Percentiles rank a stretch among this genome's conserved stretches.
Evolutionary conservation across 2,797 vertebrate species (phyloP).

Genomic region (Leptoclinus maculatus): DNA sequence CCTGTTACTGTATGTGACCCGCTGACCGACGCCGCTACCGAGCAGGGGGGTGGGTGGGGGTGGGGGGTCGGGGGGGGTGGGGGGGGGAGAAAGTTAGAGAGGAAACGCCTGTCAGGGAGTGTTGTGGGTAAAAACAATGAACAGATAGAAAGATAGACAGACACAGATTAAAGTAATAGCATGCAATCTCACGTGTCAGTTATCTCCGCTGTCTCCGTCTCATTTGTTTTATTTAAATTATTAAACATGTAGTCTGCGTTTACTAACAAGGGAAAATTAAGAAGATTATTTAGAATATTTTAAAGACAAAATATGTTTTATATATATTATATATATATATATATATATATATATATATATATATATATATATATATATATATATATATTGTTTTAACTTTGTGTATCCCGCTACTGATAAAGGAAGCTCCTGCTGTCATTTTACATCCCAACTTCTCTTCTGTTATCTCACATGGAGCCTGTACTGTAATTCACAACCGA

Average conservation of each 20-base stretch:
- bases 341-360: no score
- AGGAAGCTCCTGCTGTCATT: not conserved
- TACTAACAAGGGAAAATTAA: fast-evolving
- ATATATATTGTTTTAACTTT: not conserved
- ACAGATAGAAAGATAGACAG: conserved; percentile 45
- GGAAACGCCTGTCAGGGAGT: conserved; percentile 62
- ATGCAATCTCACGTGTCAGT: not conserved
- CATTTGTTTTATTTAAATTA: not conserved
- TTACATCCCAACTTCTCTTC: not conserved
- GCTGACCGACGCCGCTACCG: conserved; percentile 58
- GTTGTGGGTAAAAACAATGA: conserved; percentile 58
- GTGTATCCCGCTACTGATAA: not conserved
- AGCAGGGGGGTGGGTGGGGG: not conserved
- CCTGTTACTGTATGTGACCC: conserved; percentile 71
- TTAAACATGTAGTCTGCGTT: not conserved
- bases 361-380: no score
- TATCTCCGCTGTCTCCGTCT: not conserved
- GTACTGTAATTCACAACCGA: conserved; percentile 17
- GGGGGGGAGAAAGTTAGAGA: conserved; percentile 32
- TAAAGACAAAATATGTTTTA: not conserved
- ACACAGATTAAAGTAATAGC: conserved; percentile 20
- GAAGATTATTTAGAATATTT: not conserved
- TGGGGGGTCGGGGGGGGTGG: not conserved
- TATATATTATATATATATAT: not conserved
- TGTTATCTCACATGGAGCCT: conserved; percentile 8